phyloP scores from a whole-genome alignment of 2,113 vertebrate species.

The Lophius piscatorius region DNA sequence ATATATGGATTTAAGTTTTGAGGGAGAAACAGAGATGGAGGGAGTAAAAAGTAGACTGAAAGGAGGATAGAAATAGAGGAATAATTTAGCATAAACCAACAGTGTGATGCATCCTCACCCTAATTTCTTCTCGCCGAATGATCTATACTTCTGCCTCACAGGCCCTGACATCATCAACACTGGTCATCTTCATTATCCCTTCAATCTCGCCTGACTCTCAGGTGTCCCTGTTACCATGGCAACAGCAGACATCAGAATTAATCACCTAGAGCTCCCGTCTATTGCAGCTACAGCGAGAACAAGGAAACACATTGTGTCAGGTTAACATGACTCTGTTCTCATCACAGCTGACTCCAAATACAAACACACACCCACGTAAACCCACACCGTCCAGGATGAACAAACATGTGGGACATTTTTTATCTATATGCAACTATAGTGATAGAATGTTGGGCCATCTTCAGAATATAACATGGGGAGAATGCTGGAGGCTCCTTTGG shows the following conservation, averaged over 20 bases:
- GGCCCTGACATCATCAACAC: conserved; percentile 17
- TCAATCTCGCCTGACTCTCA: conserved; percentile 3
- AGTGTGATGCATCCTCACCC: background rate
- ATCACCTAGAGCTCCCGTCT: conserved; percentile 25
- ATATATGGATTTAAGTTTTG: conserved; percentile 45
- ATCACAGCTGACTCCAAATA: background rate
- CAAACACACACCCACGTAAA: too few species aligned
- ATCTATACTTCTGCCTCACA: background rate
- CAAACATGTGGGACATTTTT: too few species aligned
- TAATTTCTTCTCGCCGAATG: conserved; percentile 1
- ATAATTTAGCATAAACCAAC: background rate
- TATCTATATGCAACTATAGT: too few species aligned
- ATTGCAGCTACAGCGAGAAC: background rate
- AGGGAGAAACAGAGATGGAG: background rate
- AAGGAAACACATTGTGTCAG: background rate
- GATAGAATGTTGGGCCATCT: too few species aligned
- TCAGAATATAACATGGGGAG: too few species aligned
- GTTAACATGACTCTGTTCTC: conserved; percentile 29
- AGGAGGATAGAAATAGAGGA: background rate
- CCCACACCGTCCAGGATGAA: too few species aligned
- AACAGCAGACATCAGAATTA: conserved; percentile 59
- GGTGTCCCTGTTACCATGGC: conserved; percentile 62
- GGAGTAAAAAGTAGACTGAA: background rate
- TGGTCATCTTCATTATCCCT: conserved; percentile 8
- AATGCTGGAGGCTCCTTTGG: too few species aligned